Evolutionary conservation across 2,797 vertebrate species (phyloP), one percentile per base, ranked within the genome.

Genomic region (Hipposideros larvatus): DNA sequence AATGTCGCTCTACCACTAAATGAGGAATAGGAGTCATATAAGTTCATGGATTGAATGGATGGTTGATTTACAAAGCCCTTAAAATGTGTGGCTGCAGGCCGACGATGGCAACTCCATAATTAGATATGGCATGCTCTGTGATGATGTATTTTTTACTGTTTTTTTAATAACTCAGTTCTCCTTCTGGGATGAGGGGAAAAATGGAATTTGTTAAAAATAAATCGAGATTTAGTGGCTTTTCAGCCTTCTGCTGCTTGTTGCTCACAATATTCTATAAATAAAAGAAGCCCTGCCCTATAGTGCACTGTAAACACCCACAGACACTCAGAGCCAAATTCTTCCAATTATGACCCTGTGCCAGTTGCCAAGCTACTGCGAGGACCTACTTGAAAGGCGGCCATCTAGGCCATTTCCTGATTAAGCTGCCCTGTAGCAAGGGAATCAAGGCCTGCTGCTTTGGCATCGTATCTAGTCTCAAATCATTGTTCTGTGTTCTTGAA

Each of bases 381-480:
- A 98, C 95, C 98, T 97, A 96, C 98, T 97, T 97, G 98, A 98
- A 98, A 98, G 98, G 96, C 80, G 41, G 97, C 95, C 97, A 99
- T 98, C 95, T 98, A 98, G 97, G 98, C 98, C 98, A 98, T 96
- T 98, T 98, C 98, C 98, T 98, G 98, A 98, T 98, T 98, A 98
- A 97, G 94, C 94, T 93, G 91, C 98, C 95, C 96, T 86, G 83
- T 63, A 97, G 95, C 95, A 91, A 84, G 48, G 97, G 89, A 98
- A 98, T 65, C 73, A 97, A 97, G 96, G 51, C 19, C 26, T 88
- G 87, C 94, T 92, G 96, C 90, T 95, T 94, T n/a, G 94, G 88
- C 41, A 92, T 78, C 14, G 0, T 84, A 96, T 84, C 71, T 89
- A n/a, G 83, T 80, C 92, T 78, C 87, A 94, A 94, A 97, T 90